phyloP scores from a whole-genome alignment of 2,888 invertebrate genomes.

The Argynnis bischoffii region DNA sequence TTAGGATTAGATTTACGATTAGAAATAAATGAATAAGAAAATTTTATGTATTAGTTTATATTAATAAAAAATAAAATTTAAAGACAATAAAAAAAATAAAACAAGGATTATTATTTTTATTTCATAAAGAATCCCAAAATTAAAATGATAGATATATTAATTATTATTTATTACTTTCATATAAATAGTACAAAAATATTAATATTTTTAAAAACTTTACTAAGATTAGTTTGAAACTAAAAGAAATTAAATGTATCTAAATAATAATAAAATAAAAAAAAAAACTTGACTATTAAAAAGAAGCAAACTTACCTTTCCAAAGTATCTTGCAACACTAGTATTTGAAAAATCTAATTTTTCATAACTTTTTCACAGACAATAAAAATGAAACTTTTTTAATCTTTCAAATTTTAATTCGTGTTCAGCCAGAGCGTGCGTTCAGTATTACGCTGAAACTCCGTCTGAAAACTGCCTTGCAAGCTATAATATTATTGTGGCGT shows the following conservation, averaged over 20 bases:
- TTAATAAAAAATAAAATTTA: too few relatives aligned
- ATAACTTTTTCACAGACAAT: constrained; percentile 16
- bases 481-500: constrained; percentile 50
- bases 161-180: too few relatives aligned
- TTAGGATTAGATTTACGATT: too few relatives aligned
- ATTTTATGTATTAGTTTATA: too few relatives aligned
- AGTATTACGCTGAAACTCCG: constrained; percentile 52
- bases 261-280: neutral
- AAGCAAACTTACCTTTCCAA: constrained; percentile 5
- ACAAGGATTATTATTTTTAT: too few relatives aligned
- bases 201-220: too few relatives aligned
- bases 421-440: constrained; percentile 41
- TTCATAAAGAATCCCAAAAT: too few relatives aligned
- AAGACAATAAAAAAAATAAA: too few relatives aligned
- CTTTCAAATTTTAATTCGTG: constrained; percentile 5
- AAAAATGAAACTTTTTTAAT: constrained; percentile 15
- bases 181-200: too few relatives aligned
- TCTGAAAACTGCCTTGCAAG: constrained; percentile 49
- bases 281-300: neutral
- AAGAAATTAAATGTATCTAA: neutral
- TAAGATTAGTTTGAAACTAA: neutral
- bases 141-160: too few relatives aligned
- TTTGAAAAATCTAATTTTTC: neutral
- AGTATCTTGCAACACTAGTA: constrained; percentile 2
- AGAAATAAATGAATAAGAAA: too few relatives aligned